Evolutionary conservation across 2,797 vertebrate species (phyloP), one percentile per base, ranked within the genome.

Genomic region (Arremon brunneinucha): DNA sequence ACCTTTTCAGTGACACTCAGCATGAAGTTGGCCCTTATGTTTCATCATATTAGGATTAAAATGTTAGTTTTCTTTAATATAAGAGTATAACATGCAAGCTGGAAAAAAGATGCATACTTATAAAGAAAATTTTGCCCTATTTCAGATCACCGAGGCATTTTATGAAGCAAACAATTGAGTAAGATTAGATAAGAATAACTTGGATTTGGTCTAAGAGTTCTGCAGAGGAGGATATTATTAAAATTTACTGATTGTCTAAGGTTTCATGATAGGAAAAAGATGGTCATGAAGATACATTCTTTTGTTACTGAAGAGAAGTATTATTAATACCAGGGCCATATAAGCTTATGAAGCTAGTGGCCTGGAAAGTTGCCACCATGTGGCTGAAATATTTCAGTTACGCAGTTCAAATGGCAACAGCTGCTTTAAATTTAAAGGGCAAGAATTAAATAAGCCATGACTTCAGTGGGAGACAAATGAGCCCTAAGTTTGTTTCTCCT

Each of bases 351-450:
- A 88, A 80, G 74, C 57, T 59, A 91, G 87, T 86, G 86, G 87
- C 90, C 87, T 93, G 95, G 96, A 94, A 89, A 87, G 62, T 80
- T 92, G 94, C 90, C 84, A 94, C 18, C n/a, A 89, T 8, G 37
- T 90, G 87, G 83, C 79, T 96, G 83, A 95, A 91, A 90, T 84
- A 94, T 83, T 95, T 93, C 91, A 90, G 84, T 56, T 95, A 63
- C 39, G 12, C 62, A 62, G 93, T 93, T 95, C 13, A 2, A 96
- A 96, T 77, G 52, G 90, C 75, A 95, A 68, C 86, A 89, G 94
- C 94, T 96, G 96, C 86, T 97, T 96, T 79, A 89, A 68, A 93
- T 96, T 96, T 94, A 89, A 97, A 96, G 80, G 83, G 53, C 69
- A 94, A 94, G 92, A 87, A 94, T 87, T 89, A 94, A 90, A 67